phyloP scores from a whole-genome alignment of 2,888 invertebrate species.

The Erannis defoliaria region DNA sequence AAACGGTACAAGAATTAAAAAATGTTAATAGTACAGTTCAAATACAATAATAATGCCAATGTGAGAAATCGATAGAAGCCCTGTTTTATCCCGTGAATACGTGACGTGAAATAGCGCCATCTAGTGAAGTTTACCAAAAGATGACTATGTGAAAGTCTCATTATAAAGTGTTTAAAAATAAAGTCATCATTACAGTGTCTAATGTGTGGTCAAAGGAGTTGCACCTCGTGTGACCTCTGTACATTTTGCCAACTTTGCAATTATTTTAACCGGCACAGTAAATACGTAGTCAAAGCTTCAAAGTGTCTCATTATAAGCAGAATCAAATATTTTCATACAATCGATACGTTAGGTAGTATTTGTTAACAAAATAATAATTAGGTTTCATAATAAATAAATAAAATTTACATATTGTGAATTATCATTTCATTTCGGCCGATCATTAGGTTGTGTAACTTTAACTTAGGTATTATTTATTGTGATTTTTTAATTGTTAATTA shows the following conservation, averaged over 20 bases:
- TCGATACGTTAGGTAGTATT: slow-evolving; percentile 34
- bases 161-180: slow-evolving; percentile 25
- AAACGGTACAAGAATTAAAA: neutral
- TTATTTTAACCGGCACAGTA: slow-evolving; percentile 16
- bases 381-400: slow-evolving; percentile 33
- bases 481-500: slow-evolving; percentile 58
- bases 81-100: too few relatives aligned
- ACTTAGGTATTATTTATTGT: slow-evolving; percentile 76
- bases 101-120: too few relatives aligned
- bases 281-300: slow-evolving; percentile 32
- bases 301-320: slow-evolving; percentile 30
- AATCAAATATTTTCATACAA: slow-evolving; percentile 41
- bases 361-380: slow-evolving; percentile 43
- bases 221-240: neutral
- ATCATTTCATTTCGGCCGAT: slow-evolving; percentile 43
- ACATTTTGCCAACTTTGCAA: neutral
- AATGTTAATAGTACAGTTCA: too few relatives aligned
- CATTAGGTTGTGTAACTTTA: slow-evolving; percentile 70
- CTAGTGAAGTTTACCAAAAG: too few relatives aligned
- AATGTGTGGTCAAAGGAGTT: slow-evolving; percentile 9
- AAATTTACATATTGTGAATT: slow-evolving; percentile 33
- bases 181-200: slow-evolving; percentile 11
- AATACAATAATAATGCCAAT: neutral
- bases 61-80: too few relatives aligned
- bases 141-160: too few relatives aligned